phyloP scores from a whole-genome alignment of 1,140 invertebrate genomes.

The Apocrypta bakeri region DNA sequence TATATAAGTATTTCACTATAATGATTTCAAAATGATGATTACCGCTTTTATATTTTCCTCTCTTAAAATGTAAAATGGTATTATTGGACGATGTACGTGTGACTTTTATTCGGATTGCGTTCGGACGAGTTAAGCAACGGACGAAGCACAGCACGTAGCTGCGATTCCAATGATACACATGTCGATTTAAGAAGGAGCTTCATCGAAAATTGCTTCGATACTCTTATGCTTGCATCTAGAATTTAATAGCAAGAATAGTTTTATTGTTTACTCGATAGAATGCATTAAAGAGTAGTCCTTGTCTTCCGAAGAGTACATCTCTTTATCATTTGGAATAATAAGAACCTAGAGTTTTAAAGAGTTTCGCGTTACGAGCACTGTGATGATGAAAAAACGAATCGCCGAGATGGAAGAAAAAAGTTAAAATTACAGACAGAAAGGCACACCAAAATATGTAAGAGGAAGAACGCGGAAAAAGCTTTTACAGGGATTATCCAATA shows the following conservation, averaged over 20 bases:
- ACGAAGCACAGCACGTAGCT: background rate
- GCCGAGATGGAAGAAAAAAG: background rate
- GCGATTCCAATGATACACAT: background rate
- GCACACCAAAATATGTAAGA: background rate
- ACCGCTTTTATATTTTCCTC: background rate
- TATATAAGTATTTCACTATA: background rate
- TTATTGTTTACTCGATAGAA: background rate
- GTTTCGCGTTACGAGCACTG: too few species aligned
- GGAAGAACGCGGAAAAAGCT: constrained; percentile 19
- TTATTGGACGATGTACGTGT: too few species aligned
- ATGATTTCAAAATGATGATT: background rate
- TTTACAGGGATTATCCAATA: constrained; percentile 45
- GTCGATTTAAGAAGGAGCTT: constrained; percentile 18
- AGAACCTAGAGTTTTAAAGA: background rate
- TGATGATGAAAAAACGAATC: background rate
- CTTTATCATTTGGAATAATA: background rate
- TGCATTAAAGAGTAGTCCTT: too few species aligned
- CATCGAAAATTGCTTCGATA: constrained; percentile 26
- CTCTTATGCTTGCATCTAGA: background rate
- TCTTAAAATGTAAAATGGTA: too few species aligned
- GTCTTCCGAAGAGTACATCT: background rate
- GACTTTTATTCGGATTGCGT: background rate
- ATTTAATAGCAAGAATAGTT: background rate
- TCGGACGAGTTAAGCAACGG: background rate
- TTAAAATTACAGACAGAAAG: background rate